These are phyloP conservation scores for Simalia tracyae DNA, from an alignment of 2,797 vertebrate genomes.

Conservation along the genomic window DNA sequence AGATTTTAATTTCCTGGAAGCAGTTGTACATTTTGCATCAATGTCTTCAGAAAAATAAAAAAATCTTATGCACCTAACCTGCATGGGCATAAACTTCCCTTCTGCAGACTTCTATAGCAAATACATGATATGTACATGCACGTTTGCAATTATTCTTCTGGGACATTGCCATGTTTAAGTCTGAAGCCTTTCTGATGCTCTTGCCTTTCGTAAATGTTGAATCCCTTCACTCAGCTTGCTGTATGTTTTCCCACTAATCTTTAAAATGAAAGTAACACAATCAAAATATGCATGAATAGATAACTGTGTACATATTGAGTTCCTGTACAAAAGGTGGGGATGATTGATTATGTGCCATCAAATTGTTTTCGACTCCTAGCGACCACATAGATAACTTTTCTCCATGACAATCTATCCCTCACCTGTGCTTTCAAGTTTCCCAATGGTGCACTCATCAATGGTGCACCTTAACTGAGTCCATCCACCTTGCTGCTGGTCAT, in stretches of 20 bases:
- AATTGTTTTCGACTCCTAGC: neutral
- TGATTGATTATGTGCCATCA: neutral
- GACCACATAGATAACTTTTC: neutral
- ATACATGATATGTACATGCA: neutral
- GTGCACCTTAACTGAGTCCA: neutral
- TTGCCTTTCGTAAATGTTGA: neutral
- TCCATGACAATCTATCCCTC: neutral
- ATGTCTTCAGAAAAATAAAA: too few species aligned
- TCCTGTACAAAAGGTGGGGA: too few species aligned
- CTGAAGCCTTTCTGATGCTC: neutral
- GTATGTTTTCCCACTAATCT: conserved; percentile 12
- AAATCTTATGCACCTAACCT: too few species aligned
- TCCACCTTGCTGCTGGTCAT: neutral
- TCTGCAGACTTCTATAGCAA: neutral
- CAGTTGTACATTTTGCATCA: too few species aligned
- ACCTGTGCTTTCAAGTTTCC: neutral
- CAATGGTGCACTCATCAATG: neutral
- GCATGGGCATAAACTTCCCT: neutral
- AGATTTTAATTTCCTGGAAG: too few species aligned
- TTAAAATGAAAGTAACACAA: conserved; percentile 1
- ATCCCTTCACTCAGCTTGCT: conserved; percentile 12
- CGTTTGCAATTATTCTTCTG: neutral
- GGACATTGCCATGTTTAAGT: neutral
- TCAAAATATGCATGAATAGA: neutral
- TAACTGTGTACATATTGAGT: too few species aligned